Evolutionary conservation across 2,113 vertebrate genomes (phyloP).

Genomic region (Heliornis fulica): DNA sequence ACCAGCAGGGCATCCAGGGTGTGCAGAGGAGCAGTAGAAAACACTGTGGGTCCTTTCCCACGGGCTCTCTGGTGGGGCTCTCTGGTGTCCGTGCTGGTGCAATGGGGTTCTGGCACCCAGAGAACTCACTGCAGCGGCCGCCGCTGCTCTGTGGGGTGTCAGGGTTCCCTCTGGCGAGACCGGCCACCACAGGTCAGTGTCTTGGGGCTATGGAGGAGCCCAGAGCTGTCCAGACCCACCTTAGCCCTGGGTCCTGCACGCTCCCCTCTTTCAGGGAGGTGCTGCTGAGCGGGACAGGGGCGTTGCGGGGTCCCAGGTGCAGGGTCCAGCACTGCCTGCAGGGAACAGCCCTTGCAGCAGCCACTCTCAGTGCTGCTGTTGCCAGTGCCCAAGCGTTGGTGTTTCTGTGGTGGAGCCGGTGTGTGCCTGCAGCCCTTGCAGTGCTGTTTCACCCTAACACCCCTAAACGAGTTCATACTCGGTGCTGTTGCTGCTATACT

Average conservation of each 20-base stretch:
- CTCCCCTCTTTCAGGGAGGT: no score
- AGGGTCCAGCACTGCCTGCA: no score
- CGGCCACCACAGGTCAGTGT: no score
- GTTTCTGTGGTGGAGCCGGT: not conserved
- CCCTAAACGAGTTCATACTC: not conserved
- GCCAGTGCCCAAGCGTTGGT: fast-evolving
- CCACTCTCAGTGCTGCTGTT: fast-evolving
- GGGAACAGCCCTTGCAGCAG: not conserved
- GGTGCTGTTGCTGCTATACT: not conserved
- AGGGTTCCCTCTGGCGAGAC: no score
- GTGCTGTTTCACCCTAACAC: fast-evolving
- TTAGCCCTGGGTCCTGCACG: not conserved
- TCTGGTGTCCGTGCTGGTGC: no score
- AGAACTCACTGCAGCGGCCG: not conserved
- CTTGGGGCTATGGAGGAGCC: no score
- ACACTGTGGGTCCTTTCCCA: not conserved
- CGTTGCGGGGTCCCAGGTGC: fast-evolving
- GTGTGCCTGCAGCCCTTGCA: not conserved
- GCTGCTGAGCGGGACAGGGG: not conserved
- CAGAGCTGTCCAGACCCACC: fast-evolving
- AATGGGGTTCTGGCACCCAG: not conserved
- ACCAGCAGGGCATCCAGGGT: fast-evolving
- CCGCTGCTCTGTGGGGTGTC: fast-evolving
- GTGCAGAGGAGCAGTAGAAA: no score
- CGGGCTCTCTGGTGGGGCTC: no score